These are phyloP conservation scores for Galemys pyrenaicus DNA, from an alignment of 2,113 vertebrate genomes.

Conservation along the genomic window DNA sequence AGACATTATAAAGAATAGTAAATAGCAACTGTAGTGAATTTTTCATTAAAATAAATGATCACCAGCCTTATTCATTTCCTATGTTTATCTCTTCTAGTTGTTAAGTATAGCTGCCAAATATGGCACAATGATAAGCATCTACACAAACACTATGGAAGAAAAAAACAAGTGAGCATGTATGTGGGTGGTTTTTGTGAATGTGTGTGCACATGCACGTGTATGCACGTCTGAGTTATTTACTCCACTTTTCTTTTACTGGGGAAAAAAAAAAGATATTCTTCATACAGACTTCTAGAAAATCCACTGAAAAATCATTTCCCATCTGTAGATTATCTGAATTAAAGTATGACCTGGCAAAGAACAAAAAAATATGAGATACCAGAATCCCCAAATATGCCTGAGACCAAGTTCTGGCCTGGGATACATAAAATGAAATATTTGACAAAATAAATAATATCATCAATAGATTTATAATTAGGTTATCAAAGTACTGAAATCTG, in stretches of 20 bases:
- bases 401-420: neutral
- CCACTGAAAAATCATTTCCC: neutral
- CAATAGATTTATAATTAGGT: neutral
- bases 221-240: neutral
- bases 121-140: neutral
- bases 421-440: neutral
- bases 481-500: slow-evolving; percentile 16
- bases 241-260: neutral
- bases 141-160: neutral
- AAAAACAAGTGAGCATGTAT: neutral
- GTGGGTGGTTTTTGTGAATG: neutral
- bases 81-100: neutral
- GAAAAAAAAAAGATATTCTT: slow-evolving; percentile 31
- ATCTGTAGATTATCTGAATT: neutral
- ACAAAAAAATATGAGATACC: neutral
- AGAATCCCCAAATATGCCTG: neutral
- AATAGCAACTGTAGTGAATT: neutral
- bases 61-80: neutral
- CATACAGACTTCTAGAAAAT: neutral
- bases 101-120: neutral
- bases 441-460: neutral
- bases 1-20: too few species aligned
- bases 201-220: neutral
- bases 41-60: slow-evolving; percentile 45
- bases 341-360: neutral